Base-by-base conservation (phyloP, 2,888 invertebrate genomes). In the Spisula solida region DNA sequence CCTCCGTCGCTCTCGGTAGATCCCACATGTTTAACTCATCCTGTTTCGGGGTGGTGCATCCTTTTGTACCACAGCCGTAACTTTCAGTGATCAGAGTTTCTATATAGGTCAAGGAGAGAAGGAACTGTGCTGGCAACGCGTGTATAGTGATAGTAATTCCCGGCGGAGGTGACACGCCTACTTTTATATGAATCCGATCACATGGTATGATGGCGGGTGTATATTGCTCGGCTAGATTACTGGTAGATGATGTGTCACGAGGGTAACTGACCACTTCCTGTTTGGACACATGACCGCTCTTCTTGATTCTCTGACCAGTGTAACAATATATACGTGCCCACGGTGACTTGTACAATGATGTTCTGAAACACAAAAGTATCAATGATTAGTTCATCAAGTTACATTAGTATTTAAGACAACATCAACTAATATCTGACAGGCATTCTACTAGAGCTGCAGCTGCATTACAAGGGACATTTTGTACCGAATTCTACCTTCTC, bases 231-330 rank as follows among this genome's bases (percentile, higher is more conserved):
- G 93, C 95, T 14, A 94, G 94, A 86, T 94, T 95, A 87, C 94
- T 95, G 78, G 93, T 94, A 31, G 95, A 95, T 25, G 92, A 93
- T 14, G 93, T 91, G 90, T 96, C 96, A 10, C 95, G 91, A 4
- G 96, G 96, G 88, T 96, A 96, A 92, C 95, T 95, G 47, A 96
- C 94, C n/a, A 96, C 96, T 88, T 96, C 96, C 91, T 96, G 96
- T 90, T 94, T 95, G 34, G 95, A 94, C 1, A 94, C 93, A 89
- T 95, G 95, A 16, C 96, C 96, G 16, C 93, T 94, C 85, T 95
- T 96, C 89, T 95, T 96, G n/a, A 96, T 94, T 20, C 95, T 93
- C 78, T 95, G 95, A 31, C 96, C 96, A 55, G 94, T 95, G 93
- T 96, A 96, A 10, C 95, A 95, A 92, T 94, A 96, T 56, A 96